Conservation (phyloP, 2,113 vertebrate species). For the Nyctereutes procyonoides region DNA sequence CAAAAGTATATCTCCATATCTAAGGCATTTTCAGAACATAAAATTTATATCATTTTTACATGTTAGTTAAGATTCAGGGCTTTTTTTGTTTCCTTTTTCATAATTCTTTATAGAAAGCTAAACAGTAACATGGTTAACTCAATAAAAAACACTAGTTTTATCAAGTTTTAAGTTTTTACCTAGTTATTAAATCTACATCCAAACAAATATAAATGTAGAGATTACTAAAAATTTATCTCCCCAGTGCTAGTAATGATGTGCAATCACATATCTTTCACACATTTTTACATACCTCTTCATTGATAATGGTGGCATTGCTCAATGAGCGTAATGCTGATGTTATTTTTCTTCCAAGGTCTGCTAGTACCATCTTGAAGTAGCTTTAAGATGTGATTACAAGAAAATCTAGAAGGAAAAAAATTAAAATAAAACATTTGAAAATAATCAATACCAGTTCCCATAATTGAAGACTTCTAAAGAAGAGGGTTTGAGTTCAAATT, state of each 20-base stretch:
- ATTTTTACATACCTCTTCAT: constrained; percentile 93
- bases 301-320: constrained; percentile 99
- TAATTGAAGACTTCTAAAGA: constrained; percentile 26
- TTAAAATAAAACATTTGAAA: constrained; percentile 31
- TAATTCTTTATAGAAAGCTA: constrained; percentile 44
- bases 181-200: constrained; percentile 16
- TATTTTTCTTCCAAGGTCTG: constrained; percentile 98
- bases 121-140: not conserved
- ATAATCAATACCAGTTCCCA: constrained; percentile 45
- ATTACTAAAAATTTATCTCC: not conserved
- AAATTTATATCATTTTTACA: not conserved
- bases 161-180: not conserved
- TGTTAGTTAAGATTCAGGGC: not conserved
- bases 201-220: constrained; percentile 29
- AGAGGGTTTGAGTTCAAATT: constrained; percentile 31
- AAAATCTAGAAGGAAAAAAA: constrained; percentile 75
- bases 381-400: constrained; percentile 78
- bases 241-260: not conserved
- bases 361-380: constrained; percentile 96
- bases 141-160: not conserved
- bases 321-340: constrained; percentile 97
- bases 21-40: constrained; percentile 38
- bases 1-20: not conserved
- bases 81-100: not conserved
- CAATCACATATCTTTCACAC: not conserved